phyloP scores from a whole-genome alignment of 2,888 invertebrate genomes.

The Rutpela maculata region DNA sequence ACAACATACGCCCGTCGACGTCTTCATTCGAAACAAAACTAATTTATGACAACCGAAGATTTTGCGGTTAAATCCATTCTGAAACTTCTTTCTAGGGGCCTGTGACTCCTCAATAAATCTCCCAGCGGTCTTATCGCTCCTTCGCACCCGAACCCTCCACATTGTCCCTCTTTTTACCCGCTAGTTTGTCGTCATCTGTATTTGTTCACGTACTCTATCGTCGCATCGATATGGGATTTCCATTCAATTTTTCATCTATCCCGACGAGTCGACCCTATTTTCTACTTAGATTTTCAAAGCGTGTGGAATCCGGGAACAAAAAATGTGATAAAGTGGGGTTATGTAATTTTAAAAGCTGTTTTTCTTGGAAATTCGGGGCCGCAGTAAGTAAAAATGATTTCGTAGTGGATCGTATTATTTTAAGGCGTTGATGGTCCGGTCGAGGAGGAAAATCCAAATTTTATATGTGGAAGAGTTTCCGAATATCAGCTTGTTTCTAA shows the following conservation, averaged over 20 bases:
- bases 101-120: conserved; percentile 57
- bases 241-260: conserved; percentile 42
- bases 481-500: too few relatives aligned
- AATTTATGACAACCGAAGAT: conserved; percentile 40
- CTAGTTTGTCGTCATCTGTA: conserved; percentile 56
- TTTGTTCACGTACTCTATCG: conserved; percentile 25
- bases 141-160: conserved; percentile 54
- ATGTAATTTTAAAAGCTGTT: conserved; percentile 18
- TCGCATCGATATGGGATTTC: neutral
- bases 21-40: conserved; percentile 23
- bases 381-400: too few relatives aligned
- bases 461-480: too few relatives aligned
- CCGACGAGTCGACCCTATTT: neutral
- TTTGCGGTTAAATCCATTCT: neutral
- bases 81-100: conserved; percentile 47
- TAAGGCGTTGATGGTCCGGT: too few relatives aligned
- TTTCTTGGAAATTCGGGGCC: neutral
- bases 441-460: too few relatives aligned
- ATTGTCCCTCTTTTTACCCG: conserved; percentile 54
- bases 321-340: conserved; percentile 4
- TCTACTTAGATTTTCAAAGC: conserved; percentile 15
- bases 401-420: too few relatives aligned
- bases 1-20: neutral
- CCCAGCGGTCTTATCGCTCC: conserved; percentile 56
- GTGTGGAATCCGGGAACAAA: neutral